Base-by-base conservation (phyloP, 2,797 vertebrate genomes). In the Myripristis jacobus region DNA sequence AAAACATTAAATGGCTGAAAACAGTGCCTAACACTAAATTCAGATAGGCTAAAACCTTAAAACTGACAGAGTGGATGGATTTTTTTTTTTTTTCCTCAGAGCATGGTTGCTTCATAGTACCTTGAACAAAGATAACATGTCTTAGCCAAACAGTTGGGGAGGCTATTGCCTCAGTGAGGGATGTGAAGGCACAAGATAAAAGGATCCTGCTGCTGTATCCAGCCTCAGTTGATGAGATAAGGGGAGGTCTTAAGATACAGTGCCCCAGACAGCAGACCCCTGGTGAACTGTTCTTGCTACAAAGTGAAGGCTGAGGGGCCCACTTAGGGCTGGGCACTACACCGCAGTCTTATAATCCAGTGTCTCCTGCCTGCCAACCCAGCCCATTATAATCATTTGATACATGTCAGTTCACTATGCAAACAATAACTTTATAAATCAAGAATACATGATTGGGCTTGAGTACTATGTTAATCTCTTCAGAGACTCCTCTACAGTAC, bases 191-290 rank as follows among this genome's bases (percentile, higher is more conserved):
- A 22, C 0, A 34, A 73, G 54, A 85, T 75, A 68, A 71, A 56
- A 54, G 6, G 1, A 48, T 18, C 18, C 13, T 5, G 31, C 43
- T 38, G 6, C n/a, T 63, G 31, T 53, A 9, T 56, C 36, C 18
- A 80, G 63, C 22, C 7, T 34, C 58, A 34, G 36, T 51, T 21
- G 16, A 56, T 44, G n/a, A 70, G 71, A 81, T 71, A 74, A 81
- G 29, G 43, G 48, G 69, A 51, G 55, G 55, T 6, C 55, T 6
- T 31, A 66, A 27, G 43, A 43, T 25, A 24, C 25, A 15, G 22
- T 54, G 54, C 41, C 36, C 25, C 3, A 44, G 11, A 18, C 53
- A 50, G 46, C 6, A 54, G 12, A 70, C 0, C 0, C 12, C 11
- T 55, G 52, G 80, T 76, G 67, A 80, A 62, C 51, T 25, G n/a